phyloP scores from a whole-genome alignment of 2,797 vertebrate species.

The Momotus momota region DNA sequence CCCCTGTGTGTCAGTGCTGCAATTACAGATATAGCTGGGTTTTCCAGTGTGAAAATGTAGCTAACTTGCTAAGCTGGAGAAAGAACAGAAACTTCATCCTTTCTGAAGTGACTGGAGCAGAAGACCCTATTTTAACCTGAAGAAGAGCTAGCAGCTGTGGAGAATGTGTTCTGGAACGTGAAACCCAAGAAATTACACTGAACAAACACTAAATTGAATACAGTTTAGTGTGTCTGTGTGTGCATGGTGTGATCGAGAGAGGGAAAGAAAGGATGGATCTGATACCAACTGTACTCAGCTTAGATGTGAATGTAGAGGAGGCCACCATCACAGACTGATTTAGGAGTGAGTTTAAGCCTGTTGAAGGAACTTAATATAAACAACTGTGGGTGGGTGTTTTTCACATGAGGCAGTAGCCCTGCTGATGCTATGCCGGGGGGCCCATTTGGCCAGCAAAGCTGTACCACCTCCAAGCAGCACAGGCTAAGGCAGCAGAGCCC shows the following conservation, averaged over 20 bases:
- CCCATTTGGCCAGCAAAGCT: not conserved
- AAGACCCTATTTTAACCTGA: not conserved
- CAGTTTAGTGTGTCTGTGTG: not conserved
- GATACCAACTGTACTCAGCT: not conserved
- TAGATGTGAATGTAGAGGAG: not conserved
- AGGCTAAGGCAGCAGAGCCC: not conserved
- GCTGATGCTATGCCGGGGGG: rapidly evolving
- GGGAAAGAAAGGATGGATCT: not conserved
- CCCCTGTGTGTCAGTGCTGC: not conserved
- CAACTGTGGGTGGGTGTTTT: not conserved
- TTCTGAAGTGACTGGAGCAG: not conserved
- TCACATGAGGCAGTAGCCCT: not conserved
- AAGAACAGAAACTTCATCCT: not conserved
- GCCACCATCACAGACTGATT: not conserved
- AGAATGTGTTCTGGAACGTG: not conserved
- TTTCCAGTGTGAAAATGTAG: not conserved
- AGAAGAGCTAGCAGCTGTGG: not conserved
- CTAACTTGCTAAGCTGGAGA: not conserved
- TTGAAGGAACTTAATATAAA: not conserved
- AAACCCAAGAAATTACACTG: not conserved
- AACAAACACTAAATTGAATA: not conserved
- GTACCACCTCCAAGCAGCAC: rapidly evolving
- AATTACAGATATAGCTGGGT: not conserved
- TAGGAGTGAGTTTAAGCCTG: rapidly evolving
- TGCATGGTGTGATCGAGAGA: not conserved